These are phyloP conservation scores for Gnathonemus echidnorhynchus DNA, from an alignment of 2,113 vertebrate species.

Conservation along the genomic window DNA sequence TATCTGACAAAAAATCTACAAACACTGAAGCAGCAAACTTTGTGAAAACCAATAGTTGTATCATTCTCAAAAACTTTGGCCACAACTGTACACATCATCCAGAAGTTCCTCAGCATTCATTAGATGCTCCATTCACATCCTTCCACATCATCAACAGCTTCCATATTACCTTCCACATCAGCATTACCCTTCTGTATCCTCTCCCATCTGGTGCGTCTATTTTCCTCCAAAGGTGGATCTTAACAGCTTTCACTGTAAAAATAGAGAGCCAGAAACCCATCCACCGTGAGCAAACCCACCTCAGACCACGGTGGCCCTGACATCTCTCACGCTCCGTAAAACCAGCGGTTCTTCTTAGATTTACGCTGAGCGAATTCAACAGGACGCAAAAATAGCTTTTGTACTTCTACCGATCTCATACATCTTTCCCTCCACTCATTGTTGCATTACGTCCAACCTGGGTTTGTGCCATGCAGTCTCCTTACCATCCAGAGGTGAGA, in stretches of 20 bases:
- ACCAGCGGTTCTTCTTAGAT: not conserved
- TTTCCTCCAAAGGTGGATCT: conserved; percentile 11
- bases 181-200: not conserved
- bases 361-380: not conserved
- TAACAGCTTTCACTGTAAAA: not conserved
- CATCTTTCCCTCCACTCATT: not conserved
- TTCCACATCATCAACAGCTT: not conserved
- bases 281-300: not conserved
- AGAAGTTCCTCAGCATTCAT: not conserved
- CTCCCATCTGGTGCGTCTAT: not conserved
- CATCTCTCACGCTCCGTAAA: not conserved
- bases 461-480: not conserved
- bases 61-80: too few species aligned
- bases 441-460: not conserved
- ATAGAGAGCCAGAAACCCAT: not conserved
- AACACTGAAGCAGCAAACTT: too few species aligned
- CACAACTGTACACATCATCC: not conserved
- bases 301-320: not conserved
- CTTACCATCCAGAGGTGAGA: conserved; percentile 17
- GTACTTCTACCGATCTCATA: not conserved
- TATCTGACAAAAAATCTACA: too few species aligned
- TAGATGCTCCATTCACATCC: not conserved
- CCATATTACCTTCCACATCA: conserved; percentile 24
- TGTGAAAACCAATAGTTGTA: too few species aligned
- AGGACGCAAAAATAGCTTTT: not conserved